Percentiles rank a stretch among this genome's conserved stretches.
Evolutionary conservation across 2,113 vertebrate species (phyloP).

Genomic region (Myotis davidii): DNA sequence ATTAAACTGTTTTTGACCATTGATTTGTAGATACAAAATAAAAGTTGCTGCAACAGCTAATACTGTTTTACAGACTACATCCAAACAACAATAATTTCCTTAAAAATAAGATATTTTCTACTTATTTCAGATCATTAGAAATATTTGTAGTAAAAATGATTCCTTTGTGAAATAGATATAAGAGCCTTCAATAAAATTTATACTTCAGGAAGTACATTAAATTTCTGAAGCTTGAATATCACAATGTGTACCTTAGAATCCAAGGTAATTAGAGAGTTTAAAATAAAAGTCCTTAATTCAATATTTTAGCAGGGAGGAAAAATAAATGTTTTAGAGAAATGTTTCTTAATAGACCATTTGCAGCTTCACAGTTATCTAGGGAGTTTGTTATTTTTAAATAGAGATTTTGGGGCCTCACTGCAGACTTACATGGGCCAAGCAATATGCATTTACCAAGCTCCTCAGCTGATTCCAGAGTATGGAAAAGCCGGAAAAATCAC

Average conservation of each 20-base stretch:
- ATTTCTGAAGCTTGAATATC: background rate
- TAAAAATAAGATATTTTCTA: background rate
- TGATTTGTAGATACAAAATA: constrained; percentile 1
- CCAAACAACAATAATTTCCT: background rate
- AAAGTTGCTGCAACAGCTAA: background rate
- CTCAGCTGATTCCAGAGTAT: background rate
- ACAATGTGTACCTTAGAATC: background rate
- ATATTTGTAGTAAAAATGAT: background rate
- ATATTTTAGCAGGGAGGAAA: background rate
- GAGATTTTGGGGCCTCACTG: background rate
- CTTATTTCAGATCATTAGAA: background rate
- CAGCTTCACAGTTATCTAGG: background rate
- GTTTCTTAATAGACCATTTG: background rate
- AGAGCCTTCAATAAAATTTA: background rate
- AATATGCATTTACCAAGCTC: constrained; percentile 1
- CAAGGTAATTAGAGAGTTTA: background rate
- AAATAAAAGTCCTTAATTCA: background rate
- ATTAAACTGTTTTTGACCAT: background rate
- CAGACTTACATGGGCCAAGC: background rate
- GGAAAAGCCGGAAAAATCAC: background rate
- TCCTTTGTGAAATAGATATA: background rate
- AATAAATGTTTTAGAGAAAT: background rate
- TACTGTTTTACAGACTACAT: background rate
- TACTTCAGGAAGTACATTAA: background rate
- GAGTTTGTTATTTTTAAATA: background rate